Evolutionary conservation across 1,140 invertebrate genomes (phyloP).

Genomic region (Lordiphosa stackelbergi): DNA sequence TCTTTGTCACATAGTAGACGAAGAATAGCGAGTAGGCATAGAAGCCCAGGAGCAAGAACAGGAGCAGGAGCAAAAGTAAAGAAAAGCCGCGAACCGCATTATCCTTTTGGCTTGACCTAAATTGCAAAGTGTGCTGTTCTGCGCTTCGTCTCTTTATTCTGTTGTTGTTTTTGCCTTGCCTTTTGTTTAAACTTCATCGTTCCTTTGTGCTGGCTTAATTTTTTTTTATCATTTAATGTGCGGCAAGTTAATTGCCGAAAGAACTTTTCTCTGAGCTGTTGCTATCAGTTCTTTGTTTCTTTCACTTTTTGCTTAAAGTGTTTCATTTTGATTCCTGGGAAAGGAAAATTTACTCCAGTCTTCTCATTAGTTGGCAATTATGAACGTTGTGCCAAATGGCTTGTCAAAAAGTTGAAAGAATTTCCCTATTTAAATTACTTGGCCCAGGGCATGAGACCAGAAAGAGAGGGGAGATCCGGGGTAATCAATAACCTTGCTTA

Average conservation of each 20-base stretch:
- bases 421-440: slow-evolving; percentile 52
- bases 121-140: slow-evolving; percentile 38
- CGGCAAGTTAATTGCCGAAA: slow-evolving; percentile 62
- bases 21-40: slow-evolving; percentile 4
- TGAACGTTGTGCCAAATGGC: slow-evolving; percentile 35
- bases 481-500: slow-evolving; percentile 39
- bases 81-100: slow-evolving; percentile 49
- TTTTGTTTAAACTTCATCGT: slow-evolving; percentile 52
- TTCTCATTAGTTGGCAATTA: slow-evolving; percentile 58
- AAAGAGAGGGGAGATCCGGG: slow-evolving; percentile 1
- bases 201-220: slow-evolving; percentile 14
- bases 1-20: slow-evolving; percentile 15
- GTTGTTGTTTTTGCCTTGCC: slow-evolving; percentile 24
- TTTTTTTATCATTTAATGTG: slow-evolving; percentile 60
- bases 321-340: slow-evolving; percentile 8
- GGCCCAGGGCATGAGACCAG: slow-evolving; percentile 3
- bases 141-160: background rate
- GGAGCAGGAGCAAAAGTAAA: slow-evolving; percentile 4
- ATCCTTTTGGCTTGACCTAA: slow-evolving; percentile 66
- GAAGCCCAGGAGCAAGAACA: too few relatives aligned
- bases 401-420: slow-evolving; percentile 48
- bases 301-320: slow-evolving; percentile 42
- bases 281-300: slow-evolving; percentile 15
- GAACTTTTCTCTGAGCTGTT: slow-evolving; percentile 44
- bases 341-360: slow-evolving; percentile 20